Evolutionary conservation across 2,797 vertebrate genomes (phyloP).

Genomic region (Linurgus olivaceus): DNA sequence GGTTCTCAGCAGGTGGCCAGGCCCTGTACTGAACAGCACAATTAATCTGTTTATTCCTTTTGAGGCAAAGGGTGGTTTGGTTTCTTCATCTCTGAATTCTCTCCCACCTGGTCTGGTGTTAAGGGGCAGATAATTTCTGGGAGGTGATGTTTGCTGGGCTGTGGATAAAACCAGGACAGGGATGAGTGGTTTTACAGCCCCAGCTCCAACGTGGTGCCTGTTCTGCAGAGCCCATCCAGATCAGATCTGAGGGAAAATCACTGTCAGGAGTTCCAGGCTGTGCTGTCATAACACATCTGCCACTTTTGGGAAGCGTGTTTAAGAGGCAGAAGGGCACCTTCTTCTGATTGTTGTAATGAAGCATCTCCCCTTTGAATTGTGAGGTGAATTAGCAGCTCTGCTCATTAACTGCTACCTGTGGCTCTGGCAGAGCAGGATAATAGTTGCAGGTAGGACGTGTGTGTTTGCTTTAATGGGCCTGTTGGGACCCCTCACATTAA

Average conservation of each 20-base stretch:
- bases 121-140: not conserved
- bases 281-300: not conserved
- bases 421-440: not conserved
- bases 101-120: not conserved
- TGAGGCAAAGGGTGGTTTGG: not conserved
- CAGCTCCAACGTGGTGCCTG: not conserved
- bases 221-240: not conserved
- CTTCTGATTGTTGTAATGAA: not conserved
- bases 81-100: not conserved
- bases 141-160: not conserved
- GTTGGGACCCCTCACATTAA: not conserved
- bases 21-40: not conserved
- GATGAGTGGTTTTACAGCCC: not conserved
- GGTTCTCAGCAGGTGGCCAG: not conserved
- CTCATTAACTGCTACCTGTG: conserved; percentile 11
- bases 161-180: not conserved
- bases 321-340: conserved; percentile 2
- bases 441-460: not conserved
- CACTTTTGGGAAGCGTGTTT: not conserved
- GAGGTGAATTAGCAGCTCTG: conserved; percentile 8
- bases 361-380: not conserved
- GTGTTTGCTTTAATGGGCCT: conserved; percentile 11
- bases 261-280: not conserved
- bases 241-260: not conserved
- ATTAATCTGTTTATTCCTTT: not conserved